Conservation (phyloP, 2,797 vertebrate genomes). For the Platyrinchus mystaceus region DNA sequence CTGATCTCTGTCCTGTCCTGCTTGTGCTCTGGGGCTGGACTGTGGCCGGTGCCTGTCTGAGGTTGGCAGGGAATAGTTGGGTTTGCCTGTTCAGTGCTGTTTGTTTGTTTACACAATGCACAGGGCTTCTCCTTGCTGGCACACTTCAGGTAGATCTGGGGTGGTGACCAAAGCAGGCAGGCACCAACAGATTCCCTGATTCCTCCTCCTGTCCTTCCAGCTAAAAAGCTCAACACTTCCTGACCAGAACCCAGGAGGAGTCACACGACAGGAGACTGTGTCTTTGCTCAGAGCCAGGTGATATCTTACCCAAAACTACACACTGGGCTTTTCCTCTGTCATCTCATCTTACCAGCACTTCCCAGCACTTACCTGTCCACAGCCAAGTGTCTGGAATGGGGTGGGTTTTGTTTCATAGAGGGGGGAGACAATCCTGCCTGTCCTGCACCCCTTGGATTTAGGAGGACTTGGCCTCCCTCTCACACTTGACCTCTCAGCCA, state of each 20-base stretch:
- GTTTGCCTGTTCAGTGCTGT: not conserved
- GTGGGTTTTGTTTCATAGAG: not conserved
- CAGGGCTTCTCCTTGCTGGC: not conserved
- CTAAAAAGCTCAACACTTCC: not conserved
- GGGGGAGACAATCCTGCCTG: not conserved
- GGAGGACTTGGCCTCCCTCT: not conserved
- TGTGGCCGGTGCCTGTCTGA: not conserved
- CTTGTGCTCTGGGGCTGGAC: not conserved
- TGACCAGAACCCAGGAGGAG: not conserved
- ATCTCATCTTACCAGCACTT: not conserved
- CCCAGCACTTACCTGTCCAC: not conserved
- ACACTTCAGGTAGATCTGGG: not conserved
- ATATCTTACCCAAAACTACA: not conserved
- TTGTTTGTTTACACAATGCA: not conserved
- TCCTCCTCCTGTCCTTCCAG: not conserved
- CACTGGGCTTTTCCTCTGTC: not conserved
- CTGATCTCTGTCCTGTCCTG: not conserved
- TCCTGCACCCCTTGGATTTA: not conserved
- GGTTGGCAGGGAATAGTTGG: not conserved
- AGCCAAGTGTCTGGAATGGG: not conserved
- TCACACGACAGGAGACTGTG: accelerated
- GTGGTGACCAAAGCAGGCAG: not conserved
- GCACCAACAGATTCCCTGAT: not conserved
- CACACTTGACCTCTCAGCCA: not conserved
- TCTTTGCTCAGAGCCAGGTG: not conserved